These are phyloP conservation scores for Thamnophis sirtalis DNA, from an alignment of 2,113 vertebrate species.

Conservation along the genomic window DNA sequence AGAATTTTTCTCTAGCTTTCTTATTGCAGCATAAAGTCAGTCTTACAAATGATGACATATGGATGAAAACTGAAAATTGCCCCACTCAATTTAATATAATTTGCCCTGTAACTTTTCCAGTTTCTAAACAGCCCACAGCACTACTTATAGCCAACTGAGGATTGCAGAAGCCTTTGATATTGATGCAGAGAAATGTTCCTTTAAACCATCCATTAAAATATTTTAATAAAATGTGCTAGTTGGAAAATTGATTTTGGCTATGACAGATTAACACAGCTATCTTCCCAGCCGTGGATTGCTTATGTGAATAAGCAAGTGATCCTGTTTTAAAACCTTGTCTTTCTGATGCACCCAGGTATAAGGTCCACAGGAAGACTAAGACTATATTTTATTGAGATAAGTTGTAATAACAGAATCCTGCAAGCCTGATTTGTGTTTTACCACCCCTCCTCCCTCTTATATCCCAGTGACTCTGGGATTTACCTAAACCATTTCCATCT, in stretches of 20 bases:
- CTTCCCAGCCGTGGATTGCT: background rate
- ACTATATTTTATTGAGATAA: background rate
- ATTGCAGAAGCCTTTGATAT: background rate
- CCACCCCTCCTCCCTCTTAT: background rate
- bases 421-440: background rate
- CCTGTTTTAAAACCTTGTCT: background rate
- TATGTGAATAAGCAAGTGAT: background rate
- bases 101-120: background rate
- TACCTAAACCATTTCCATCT: background rate
- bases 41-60: background rate
- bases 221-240: background rate
- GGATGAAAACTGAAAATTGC: background rate
- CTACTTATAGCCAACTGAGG: background rate
- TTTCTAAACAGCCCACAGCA: background rate
- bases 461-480: background rate
- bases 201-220: background rate
- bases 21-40: background rate
- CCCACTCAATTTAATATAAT: background rate
- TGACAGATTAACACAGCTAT: background rate
- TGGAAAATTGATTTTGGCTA: background rate
- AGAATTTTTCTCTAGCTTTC: background rate
- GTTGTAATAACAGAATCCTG: background rate
- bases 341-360: background rate
- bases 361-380: background rate
- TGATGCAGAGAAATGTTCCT: background rate